Evolutionary conservation across 2,888 invertebrate genomes (phyloP), one percentile per base, ranked within the genome.

Genomic region (Acleris cristana): DNA sequence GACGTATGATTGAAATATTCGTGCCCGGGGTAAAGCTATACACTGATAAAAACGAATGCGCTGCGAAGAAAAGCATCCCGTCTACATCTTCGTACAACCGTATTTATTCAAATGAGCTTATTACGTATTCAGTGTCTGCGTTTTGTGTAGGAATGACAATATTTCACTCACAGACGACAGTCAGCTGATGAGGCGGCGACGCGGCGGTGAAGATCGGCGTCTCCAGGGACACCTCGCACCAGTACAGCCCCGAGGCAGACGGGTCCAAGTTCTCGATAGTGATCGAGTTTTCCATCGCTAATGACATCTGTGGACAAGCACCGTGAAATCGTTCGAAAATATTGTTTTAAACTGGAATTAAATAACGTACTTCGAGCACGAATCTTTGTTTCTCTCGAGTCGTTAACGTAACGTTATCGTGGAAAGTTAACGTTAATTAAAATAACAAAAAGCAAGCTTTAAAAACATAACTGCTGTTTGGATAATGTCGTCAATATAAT

Each of bases 151-250:
- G 52, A 30, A 56, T 66, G 56, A 66, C 61, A 58, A 68, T 69
- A 73, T 70, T 65, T 53, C 71, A 94, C 96, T 95, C 91, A 97
- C 97, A 95, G 84, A 97, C 96, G 73, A 97, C 96, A 81, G 96
- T 96, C 77, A 97, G 93, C 81, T 96, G 95, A 84, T 96, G 96
- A 69, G 95, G 94, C 63, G 95, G 95, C 26, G 97, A 96, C 70
- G 96, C 95, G 82, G 96, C 96, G 55, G 96, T 96, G 87, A 95
- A 97, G 86, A 97, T 96, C 66, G 97, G 96, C 58, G 96, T 95
- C 85, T 96, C 96, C 79, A 96, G 95, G 71, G 97, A 96, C 45
- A 97, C 97, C 81, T 96, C 96, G 84, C 97, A 97, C 82, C 95
- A 95, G 89, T 97, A 97, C 72, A 94, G 90, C 34, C 97, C 97